phyloP scores from a whole-genome alignment of 2,797 vertebrate genomes.

The Antrozous pallidus region DNA sequence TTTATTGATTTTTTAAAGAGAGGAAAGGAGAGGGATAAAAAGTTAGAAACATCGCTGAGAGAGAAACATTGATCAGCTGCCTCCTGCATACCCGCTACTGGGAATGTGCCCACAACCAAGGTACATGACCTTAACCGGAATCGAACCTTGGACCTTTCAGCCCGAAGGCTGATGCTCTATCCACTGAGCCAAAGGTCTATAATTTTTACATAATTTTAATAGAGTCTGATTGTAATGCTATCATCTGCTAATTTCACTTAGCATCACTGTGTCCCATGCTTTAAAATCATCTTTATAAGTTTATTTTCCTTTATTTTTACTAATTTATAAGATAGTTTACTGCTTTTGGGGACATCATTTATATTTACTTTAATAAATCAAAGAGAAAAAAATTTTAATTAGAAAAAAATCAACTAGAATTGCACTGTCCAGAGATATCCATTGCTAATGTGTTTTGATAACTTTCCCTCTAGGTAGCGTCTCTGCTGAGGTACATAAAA shows the following conservation, averaged over 20 bases:
- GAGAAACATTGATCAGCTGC: no score
- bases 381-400: not conserved
- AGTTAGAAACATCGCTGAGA: no score
- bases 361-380: constrained; percentile 3
- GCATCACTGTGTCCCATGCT: not conserved
- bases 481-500: not conserved
- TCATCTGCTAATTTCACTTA: constrained; percentile 1
- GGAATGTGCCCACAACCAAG: no score
- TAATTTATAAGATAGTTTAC: not conserved
- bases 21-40: no score
- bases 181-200: no score
- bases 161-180: no score
- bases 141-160: no score
- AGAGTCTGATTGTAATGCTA: not conserved
- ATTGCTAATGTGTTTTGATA: constrained; percentile 16
- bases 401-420: not conserved
- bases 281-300: constrained; percentile 18
- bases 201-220: not conserved
- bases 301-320: not conserved
- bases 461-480: not conserved
- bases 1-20: no score
- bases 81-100: no score
- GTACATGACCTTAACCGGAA: no score
- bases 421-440: not conserved
- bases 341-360: not conserved